Evolutionary conservation across 2,113 vertebrate species (phyloP).

Genomic region (Pimephales promelas): DNA sequence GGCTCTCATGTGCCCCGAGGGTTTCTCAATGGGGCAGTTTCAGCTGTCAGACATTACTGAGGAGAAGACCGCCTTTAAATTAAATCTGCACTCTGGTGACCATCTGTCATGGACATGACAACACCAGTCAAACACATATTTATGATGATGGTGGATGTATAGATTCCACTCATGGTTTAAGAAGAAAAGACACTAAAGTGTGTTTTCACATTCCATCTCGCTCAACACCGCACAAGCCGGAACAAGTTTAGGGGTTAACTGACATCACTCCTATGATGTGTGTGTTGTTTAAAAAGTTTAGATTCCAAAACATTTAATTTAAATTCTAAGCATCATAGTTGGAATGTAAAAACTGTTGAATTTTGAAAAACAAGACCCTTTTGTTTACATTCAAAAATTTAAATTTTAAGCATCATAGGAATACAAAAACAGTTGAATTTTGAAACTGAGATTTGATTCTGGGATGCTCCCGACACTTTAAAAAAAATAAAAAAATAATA

Average conservation of each 20-base stretch:
- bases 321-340: neutral
- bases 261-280: rapidly evolving
- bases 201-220: neutral
- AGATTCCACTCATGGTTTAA: neutral
- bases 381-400: neutral
- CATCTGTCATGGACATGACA: neutral
- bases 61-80: neutral
- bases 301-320: neutral
- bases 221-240: neutral
- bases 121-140: neutral
- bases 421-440: neutral
- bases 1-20: neutral
- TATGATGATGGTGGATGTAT: neutral
- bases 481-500: neutral
- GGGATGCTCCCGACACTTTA: neutral
- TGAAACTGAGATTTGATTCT: neutral
- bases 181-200: neutral
- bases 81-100: neutral
- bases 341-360: neutral
- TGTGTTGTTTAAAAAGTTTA: neutral
- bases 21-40: neutral
- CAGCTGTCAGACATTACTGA: neutral
- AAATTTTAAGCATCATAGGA: neutral
- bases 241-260: neutral
- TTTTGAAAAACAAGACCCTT: no score